phyloP scores from a whole-genome alignment of 2,888 invertebrate species.

The Zelleria hepariella region DNA sequence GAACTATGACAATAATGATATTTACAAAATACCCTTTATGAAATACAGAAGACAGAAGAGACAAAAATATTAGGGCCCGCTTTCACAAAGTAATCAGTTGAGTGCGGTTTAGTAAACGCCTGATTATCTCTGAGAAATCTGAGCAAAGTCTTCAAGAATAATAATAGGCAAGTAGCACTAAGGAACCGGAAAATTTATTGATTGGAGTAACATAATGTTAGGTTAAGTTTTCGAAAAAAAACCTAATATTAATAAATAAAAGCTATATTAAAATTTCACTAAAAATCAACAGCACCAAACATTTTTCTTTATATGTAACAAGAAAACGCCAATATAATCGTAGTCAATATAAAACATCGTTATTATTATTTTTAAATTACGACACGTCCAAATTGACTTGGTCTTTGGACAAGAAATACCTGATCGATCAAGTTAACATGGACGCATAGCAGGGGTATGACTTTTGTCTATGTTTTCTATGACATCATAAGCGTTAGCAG shows the following conservation, averaged over 20 bases:
- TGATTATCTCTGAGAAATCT: too few species aligned
- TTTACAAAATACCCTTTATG: constrained; percentile 32
- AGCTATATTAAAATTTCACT: neutral
- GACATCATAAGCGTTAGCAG: too few species aligned
- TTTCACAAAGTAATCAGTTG: too few species aligned
- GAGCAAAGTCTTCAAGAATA: too few species aligned
- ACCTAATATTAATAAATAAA: neutral
- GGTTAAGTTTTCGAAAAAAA: too few species aligned
- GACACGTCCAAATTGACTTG: neutral
- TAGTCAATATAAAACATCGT: neutral
- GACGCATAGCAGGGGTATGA: neutral
- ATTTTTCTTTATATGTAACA: neutral
- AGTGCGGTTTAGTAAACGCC: too few species aligned
- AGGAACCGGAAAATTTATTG: too few species aligned
- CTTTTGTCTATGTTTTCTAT: neutral
- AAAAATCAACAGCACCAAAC: constrained; percentile 4
- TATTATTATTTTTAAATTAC: neutral
- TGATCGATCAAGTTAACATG: neutral
- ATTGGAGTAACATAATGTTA: too few species aligned
- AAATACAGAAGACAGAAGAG: too few species aligned
- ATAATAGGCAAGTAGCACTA: too few species aligned
- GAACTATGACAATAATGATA: constrained; percentile 26
- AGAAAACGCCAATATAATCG: neutral
- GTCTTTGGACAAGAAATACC: neutral
- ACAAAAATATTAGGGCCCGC: too few species aligned